These are phyloP conservation scores for Melolontha melolontha DNA, from an alignment of 2,888 invertebrate species.

Conservation along the genomic window DNA sequence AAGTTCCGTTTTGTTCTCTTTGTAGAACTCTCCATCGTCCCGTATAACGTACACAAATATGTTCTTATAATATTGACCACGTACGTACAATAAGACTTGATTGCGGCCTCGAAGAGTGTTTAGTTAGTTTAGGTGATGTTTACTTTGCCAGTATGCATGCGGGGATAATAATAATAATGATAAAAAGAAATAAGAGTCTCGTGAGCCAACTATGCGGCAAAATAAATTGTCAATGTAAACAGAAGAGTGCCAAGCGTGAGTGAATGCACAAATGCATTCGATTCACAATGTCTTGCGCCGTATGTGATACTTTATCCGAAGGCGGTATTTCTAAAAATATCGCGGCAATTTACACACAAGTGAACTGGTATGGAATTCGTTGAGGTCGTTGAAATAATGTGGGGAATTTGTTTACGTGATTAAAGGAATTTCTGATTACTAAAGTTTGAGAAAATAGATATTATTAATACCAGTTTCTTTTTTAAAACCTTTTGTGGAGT, in stretches of 20 bases:
- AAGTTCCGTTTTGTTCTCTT: neutral
- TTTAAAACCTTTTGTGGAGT: no score
- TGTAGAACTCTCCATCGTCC: constrained; percentile 15
- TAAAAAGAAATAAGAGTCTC: constrained; percentile 43
- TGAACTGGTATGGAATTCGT: no score
- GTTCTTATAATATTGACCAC: constrained; percentile 41
- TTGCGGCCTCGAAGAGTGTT: constrained; percentile 36
- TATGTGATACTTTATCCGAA: constrained; percentile 28
- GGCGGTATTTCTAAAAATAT: constrained; percentile 30
- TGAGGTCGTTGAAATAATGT: no score
- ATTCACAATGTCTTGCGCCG: constrained; percentile 31
- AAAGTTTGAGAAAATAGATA: no score
- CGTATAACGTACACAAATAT: constrained; percentile 1
- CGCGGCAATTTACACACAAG: neutral
- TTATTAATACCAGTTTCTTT: no score
- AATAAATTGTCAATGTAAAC: constrained; percentile 52
- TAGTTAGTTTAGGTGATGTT: constrained; percentile 42
- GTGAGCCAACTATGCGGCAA: constrained; percentile 48
- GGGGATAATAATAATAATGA: constrained; percentile 37
- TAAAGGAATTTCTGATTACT: no score
- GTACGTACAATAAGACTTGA: constrained; percentile 41
- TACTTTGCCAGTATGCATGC: constrained; percentile 25
- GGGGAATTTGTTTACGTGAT: no score
- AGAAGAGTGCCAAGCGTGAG: constrained; percentile 50
- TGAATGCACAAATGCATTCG: constrained; percentile 43